Evolutionary conservation across 1,140 invertebrate species (phyloP).

Genomic region (Druon quercuslanigerum): DNA sequence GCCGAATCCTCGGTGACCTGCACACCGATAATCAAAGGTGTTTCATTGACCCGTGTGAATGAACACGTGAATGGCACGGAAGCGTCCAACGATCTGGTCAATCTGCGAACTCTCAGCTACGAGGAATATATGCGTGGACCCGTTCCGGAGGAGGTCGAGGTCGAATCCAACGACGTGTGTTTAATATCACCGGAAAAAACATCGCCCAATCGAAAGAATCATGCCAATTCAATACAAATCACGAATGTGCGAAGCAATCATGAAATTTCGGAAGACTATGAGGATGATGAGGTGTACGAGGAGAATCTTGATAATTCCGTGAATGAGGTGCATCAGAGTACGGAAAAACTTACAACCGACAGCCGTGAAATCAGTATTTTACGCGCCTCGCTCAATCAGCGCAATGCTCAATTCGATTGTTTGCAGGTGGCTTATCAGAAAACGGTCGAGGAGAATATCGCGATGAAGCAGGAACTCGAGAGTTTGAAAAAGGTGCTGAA

Average conservation of each 20-base stretch:
- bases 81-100: constrained; percentile 37
- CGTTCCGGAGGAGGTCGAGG: not conserved
- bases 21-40: constrained; percentile 34
- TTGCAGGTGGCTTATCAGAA: constrained; percentile 59
- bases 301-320: constrained; percentile 24
- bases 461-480: constrained; percentile 61
- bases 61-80: constrained; percentile 40
- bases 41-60: constrained; percentile 50
- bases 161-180: not conserved
- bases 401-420: constrained; percentile 49
- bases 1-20: constrained; percentile 41
- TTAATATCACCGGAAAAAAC: not conserved
- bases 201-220: not conserved
- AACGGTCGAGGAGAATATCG: constrained; percentile 58
- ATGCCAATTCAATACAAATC: constrained; percentile 36
- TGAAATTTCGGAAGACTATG: constrained; percentile 3
- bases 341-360: constrained; percentile 39
- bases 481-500: constrained; percentile 53
- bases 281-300: constrained; percentile 28
- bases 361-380: constrained; percentile 44
- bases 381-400: constrained; percentile 48
- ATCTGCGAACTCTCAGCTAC: constrained; percentile 57
- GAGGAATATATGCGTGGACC: constrained; percentile 57
- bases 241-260: constrained; percentile 46
- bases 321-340: constrained; percentile 32